phyloP scores from a whole-genome alignment of 2,797 vertebrate species.

The Tenualosa ilisha region DNA sequence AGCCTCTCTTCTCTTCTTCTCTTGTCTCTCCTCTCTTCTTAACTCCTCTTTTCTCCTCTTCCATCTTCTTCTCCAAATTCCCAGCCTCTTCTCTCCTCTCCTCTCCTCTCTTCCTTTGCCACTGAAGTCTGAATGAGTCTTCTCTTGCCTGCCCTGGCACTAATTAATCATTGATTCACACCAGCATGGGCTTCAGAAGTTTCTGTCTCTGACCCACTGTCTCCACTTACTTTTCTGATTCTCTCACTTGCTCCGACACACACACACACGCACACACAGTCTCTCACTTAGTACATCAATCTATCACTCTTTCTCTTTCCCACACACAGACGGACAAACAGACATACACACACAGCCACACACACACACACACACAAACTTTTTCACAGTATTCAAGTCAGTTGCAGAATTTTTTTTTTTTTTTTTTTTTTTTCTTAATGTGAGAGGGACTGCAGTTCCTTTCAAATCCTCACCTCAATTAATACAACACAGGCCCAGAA shows the following conservation, averaged over 20 bases:
- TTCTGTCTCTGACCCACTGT: neutral
- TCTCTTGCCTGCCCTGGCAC: constrained; percentile 32
- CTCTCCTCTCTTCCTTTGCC: constrained; percentile 29
- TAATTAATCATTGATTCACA: constrained; percentile 45
- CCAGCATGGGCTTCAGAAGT: neutral
- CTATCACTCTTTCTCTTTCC: no score
- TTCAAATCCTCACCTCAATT: neutral
- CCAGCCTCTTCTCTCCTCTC: neutral
- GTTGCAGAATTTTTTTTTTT: neutral
- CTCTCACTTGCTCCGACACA: neutral
- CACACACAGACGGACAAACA: neutral
- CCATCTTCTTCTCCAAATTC: neutral
- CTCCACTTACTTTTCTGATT: no score
- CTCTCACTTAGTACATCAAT: no score
- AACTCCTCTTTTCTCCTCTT: constrained; percentile 47
- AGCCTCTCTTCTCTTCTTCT: neutral
- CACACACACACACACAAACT: neutral
- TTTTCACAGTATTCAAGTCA: neutral
- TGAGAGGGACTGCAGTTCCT: neutral
- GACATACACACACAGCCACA: neutral
- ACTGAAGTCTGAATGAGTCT: constrained; percentile 1
- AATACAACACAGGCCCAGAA: neutral
- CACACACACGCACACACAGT: neutral
- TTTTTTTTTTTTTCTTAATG: no score
- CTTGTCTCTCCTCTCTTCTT: no score